Evolutionary conservation across 1,140 invertebrate genomes (phyloP).

Genomic region (Caerostris extrusa): DNA sequence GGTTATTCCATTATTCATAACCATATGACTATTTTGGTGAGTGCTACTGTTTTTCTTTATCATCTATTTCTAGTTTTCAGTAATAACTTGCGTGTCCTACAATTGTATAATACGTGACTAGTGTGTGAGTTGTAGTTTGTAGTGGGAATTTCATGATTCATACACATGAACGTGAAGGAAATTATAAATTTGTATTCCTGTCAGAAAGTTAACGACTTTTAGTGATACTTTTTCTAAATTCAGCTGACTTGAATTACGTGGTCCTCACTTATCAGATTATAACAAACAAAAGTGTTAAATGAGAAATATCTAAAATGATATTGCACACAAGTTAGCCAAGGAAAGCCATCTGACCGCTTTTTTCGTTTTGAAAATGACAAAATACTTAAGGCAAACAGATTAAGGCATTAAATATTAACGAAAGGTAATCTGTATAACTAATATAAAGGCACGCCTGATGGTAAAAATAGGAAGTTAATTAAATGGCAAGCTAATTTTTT

Average conservation of each 20-base stretch:
- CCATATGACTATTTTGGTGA: not conserved
- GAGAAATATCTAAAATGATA: too few relatives aligned
- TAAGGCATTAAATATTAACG: too few relatives aligned
- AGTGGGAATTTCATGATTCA: not conserved
- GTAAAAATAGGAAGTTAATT: too few relatives aligned
- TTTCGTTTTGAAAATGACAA: too few relatives aligned
- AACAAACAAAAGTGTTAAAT: too few relatives aligned
- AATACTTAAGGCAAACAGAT: too few relatives aligned
- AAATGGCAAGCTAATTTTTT: too few relatives aligned
- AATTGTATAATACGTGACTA: not conserved
- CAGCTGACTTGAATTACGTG: not conserved
- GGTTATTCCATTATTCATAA: not conserved
- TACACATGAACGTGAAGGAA: not conserved
- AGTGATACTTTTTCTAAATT: not conserved
- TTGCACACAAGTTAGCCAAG: too few relatives aligned
- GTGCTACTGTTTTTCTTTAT: not conserved
- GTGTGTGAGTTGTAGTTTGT: not conserved
- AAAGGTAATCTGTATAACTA: too few relatives aligned
- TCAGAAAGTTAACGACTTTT: slow-evolving; percentile 2
- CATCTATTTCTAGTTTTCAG: not conserved
- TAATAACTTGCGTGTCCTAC: not conserved
- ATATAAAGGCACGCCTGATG: too few relatives aligned
- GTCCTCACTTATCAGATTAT: not conserved
- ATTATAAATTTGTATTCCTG: not conserved
- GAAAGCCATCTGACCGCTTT: too few relatives aligned